phyloP scores from a whole-genome alignment of 2,113 vertebrate genomes.

The Ptyas mucosa region DNA sequence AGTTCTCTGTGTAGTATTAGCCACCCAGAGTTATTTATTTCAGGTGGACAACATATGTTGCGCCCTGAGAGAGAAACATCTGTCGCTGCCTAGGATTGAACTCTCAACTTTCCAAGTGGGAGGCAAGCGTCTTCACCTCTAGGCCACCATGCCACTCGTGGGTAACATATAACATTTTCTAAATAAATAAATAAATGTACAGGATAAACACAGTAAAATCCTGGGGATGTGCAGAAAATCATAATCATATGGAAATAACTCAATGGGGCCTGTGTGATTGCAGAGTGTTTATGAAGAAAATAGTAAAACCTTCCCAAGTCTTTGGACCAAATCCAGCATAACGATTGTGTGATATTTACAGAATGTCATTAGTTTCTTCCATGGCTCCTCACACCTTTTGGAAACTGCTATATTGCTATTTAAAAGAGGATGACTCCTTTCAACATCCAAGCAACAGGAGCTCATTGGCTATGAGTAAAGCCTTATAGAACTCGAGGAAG shows the following conservation, averaged over 20 bases:
- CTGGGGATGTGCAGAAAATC: neutral
- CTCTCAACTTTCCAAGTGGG: neutral
- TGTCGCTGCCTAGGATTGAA: neutral
- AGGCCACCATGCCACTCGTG: neutral
- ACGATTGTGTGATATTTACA: constrained; percentile 7
- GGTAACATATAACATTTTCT: neutral
- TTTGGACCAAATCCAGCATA: constrained; percentile 3
- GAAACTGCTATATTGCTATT: constrained; percentile 9
- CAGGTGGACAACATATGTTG: neutral
- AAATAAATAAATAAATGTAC: neutral
- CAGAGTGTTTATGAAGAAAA: neutral
- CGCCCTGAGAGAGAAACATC: neutral
- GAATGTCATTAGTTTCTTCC: constrained; percentile 5
- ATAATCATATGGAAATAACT: neutral
- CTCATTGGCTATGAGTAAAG: neutral
- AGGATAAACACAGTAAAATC: neutral
- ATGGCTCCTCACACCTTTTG: neutral
- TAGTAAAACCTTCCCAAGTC: neutral
- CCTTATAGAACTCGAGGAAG: neutral
- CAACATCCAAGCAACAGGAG: neutral
- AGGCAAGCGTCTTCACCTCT: neutral
- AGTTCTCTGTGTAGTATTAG: neutral
- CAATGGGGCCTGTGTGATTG: neutral
- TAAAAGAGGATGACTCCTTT: neutral
- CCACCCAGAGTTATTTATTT: neutral